Evolutionary conservation across 2,888 invertebrate genomes (phyloP).

Genomic region (Norana najaformis): DNA sequence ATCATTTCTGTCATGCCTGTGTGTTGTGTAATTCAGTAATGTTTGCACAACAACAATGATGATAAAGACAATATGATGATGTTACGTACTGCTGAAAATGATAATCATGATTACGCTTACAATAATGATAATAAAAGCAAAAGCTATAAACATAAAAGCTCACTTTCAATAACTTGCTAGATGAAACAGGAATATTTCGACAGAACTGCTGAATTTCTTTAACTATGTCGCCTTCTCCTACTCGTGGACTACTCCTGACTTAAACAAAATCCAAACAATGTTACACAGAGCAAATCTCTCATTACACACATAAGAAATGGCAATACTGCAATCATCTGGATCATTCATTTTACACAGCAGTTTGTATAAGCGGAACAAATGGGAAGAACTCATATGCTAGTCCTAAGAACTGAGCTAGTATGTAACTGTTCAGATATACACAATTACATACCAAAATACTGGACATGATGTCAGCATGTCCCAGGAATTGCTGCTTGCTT

Average conservation of each 20-base stretch:
- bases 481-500: too few species aligned
- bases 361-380: too few species aligned
- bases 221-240: constrained; percentile 29
- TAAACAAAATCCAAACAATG: neutral
- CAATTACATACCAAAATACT: too few species aligned
- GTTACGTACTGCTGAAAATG: neutral
- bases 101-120: neutral
- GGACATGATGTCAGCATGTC: too few species aligned
- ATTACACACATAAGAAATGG: too few species aligned
- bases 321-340: too few species aligned
- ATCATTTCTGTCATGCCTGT: too few species aligned
- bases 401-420: too few species aligned
- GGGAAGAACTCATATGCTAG: too few species aligned
- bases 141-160: neutral
- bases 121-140: neutral
- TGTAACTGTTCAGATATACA: too few species aligned
- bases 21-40: too few species aligned
- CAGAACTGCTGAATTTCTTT: constrained; percentile 52
- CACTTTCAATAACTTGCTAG: constrained; percentile 57
- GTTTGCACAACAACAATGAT: neutral
- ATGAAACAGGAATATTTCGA: constrained; percentile 50
- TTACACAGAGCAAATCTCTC: neutral
- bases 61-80: neutral
- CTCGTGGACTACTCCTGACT: constrained; percentile 22
- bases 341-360: too few species aligned